phyloP scores from a whole-genome alignment of 2,113 vertebrate genomes.

The Nothocercus nigrocapillus region DNA sequence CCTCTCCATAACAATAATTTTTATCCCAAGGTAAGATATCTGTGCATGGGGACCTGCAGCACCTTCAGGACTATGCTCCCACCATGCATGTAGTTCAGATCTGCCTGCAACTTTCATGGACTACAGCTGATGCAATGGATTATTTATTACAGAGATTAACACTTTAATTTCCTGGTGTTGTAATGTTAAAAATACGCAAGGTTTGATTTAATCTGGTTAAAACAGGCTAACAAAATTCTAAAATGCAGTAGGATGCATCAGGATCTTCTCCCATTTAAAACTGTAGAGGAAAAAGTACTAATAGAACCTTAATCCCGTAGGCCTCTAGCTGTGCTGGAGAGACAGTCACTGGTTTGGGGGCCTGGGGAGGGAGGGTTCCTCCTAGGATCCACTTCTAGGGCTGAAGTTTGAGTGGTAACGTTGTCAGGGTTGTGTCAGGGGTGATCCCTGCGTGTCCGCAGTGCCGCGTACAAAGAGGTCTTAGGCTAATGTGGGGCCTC shows the following conservation, averaged over 20 bases:
- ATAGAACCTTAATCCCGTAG: background rate
- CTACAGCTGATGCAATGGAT: background rate
- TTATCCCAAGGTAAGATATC: conserved; percentile 15
- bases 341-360: background rate
- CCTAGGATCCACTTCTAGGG: background rate
- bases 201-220: background rate
- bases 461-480: background rate
- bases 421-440: background rate
- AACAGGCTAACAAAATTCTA: background rate
- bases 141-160: background rate
- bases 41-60: background rate
- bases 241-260: background rate
- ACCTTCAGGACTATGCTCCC: background rate
- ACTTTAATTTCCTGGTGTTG: background rate
- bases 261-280: background rate
- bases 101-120: background rate
- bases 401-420: background rate
- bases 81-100: background rate
- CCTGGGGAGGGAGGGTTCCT: background rate
- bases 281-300: background rate
- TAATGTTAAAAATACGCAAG: background rate
- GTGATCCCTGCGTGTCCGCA: background rate
- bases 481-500: background rate
- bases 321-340: background rate
- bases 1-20: background rate